A percentile compares a stretch with the other conserved stretches of the same genome.
Evolutionary conservation across 1,140 invertebrate species (phyloP).

Genomic region (Brachionus calyciflorus): DNA sequence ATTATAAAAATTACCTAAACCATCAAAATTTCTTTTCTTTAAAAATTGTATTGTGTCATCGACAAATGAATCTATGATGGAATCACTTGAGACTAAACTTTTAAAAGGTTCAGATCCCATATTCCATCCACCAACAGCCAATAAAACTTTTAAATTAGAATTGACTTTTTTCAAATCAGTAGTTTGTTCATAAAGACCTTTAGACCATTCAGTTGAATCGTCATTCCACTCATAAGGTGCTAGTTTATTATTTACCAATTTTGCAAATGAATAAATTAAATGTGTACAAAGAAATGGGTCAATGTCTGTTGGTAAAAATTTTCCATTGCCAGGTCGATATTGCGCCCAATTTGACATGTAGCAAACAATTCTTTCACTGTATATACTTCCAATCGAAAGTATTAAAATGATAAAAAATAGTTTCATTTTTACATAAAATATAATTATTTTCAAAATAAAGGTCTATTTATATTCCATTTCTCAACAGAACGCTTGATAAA

Average conservation of each 20-base stretch:
- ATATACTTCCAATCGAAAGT: not conserved
- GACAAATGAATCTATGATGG: conserved; percentile 18
- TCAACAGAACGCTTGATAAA: no score
- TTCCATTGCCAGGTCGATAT: conserved; percentile 77
- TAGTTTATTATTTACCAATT: conserved; percentile 54
- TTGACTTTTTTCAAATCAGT: conserved; percentile 38
- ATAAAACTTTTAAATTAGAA: conserved; percentile 3
- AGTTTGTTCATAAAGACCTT: not conserved
- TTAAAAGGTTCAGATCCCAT: conserved; percentile 70
- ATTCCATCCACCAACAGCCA: conserved; percentile 66
- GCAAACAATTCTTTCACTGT: conserved; percentile 65
- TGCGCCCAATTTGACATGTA: conserved; percentile 91
- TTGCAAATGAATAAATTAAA: conserved; percentile 88
- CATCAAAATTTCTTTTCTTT: conserved; percentile 61
- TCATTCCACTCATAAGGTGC: conserved; percentile 71
- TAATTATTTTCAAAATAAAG: no score
- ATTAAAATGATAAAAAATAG: no score
- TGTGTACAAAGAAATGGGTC: conserved; percentile 83
- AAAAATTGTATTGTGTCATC: conserved; percentile 49
- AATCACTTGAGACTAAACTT: conserved; percentile 76
- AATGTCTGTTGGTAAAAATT: conserved; percentile 81
- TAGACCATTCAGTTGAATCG: conserved; percentile 54
- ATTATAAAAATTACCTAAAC: no score
- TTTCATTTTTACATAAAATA: no score
- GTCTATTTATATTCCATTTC: no score